phyloP scores from a whole-genome alignment of 1,140 invertebrate species.

The Zaprionus lachaisei region DNA sequence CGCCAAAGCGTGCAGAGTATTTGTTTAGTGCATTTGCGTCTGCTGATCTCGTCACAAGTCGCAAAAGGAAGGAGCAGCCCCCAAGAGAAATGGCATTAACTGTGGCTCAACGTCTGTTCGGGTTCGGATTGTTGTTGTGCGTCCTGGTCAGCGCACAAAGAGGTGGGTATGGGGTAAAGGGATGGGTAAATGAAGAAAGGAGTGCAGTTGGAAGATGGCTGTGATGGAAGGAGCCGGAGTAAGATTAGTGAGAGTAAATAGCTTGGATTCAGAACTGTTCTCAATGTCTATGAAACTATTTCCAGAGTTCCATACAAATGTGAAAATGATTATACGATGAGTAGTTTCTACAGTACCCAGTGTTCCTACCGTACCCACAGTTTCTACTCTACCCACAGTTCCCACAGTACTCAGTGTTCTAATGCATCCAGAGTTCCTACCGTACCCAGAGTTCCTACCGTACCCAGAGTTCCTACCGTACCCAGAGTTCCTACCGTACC shows the following conservation, averaged over 20 bases:
- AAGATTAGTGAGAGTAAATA: neutral
- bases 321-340: no score
- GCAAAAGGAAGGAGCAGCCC: neutral
- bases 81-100: constrained; percentile 30
- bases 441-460: no score
- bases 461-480: neutral
- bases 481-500: no score
- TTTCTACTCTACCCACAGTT: no score
- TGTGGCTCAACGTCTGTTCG: constrained; percentile 24
- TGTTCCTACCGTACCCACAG: no score
- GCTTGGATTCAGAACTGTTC: neutral
- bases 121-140: constrained; percentile 17
- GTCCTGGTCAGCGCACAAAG: neutral
- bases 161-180: neutral
- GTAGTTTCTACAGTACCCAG: no score
- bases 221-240: neutral
- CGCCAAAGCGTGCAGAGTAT: neutral
- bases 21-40: constrained; percentile 55
- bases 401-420: no score
- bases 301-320: no score
- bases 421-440: no score
- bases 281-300: no score
- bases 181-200: no score
- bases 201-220: no score
- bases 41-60: constrained; percentile 42